Evolutionary conservation across 2,797 vertebrate genomes (phyloP).

Genomic region (Parauchenoglanis punctatus): DNA sequence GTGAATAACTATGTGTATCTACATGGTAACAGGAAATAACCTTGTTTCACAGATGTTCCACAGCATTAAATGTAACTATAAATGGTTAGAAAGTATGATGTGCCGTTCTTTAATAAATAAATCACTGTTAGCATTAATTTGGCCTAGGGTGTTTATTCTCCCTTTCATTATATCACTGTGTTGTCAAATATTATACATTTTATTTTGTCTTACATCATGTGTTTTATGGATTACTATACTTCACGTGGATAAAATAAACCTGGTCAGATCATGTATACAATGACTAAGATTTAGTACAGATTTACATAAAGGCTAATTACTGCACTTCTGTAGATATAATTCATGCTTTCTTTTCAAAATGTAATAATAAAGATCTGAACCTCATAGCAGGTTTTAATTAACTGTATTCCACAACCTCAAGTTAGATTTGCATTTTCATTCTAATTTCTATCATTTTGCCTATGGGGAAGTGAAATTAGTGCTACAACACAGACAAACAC

Average conservation of each 20-base stretch:
- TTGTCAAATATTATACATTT: background rate
- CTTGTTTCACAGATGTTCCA: background rate
- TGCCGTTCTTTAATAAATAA: conserved; percentile 2
- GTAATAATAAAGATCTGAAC: background rate
- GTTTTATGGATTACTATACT: background rate
- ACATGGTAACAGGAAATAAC: background rate
- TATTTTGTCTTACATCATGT: background rate
- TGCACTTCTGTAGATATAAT: background rate
- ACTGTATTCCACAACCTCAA: background rate
- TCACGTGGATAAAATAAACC: background rate
- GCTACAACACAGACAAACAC: background rate
- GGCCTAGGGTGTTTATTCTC: background rate
- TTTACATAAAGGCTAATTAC: background rate
- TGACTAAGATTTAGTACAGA: background rate
- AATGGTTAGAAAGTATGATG: background rate
- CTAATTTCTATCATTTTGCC: background rate
- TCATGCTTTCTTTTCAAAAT: background rate
- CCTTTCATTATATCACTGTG: background rate
- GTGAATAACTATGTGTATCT: background rate
- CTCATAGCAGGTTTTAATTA: background rate
- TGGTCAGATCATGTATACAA: background rate
- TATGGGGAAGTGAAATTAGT: background rate
- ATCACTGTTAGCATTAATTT: background rate
- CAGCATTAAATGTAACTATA: background rate
- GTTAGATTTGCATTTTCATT: background rate